Conservation (phyloP, 1,140 invertebrate species). For the Meloidogyne hapla region DNA sequence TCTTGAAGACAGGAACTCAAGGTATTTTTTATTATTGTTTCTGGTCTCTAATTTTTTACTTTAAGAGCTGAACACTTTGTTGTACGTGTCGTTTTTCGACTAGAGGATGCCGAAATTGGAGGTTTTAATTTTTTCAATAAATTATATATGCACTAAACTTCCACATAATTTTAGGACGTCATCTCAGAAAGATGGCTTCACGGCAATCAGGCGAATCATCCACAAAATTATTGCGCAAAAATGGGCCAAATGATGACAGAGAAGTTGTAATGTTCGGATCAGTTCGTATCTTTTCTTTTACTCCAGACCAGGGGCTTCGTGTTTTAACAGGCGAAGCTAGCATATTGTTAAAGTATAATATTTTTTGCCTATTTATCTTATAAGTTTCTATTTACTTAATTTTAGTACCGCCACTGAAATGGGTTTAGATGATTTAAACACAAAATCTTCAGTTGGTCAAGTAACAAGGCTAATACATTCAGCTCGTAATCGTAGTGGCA, state of each 20-base stretch:
- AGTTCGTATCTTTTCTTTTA: conserved; percentile 19
- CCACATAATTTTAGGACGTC: conserved; percentile 20
- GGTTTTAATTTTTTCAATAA: conserved; percentile 1
- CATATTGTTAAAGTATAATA: conserved; percentile 22
- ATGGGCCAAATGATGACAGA: not conserved
- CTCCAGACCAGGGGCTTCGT: conserved; percentile 6
- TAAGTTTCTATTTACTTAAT: too few species aligned
- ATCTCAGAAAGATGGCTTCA: conserved; percentile 33
- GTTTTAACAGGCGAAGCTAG: conserved; percentile 32
- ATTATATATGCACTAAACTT: not conserved
- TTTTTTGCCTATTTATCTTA: not conserved
- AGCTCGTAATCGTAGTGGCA: not conserved
- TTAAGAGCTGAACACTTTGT: conserved; percentile 34
- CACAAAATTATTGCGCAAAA: conserved; percentile 15
- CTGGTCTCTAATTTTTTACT: too few species aligned
- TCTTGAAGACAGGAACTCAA: conserved; percentile 11
- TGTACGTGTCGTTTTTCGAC: conserved; percentile 34
- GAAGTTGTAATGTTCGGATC: conserved; percentile 38
- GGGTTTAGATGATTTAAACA: not conserved
- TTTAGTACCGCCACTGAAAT: conserved; percentile 1
- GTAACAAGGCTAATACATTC: conserved; percentile 9
- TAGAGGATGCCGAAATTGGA: conserved; percentile 37
- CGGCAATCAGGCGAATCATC: conserved; percentile 22
- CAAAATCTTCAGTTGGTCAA: conserved; percentile 4
- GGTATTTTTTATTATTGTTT: conserved; percentile 19